Conservation (phyloP, 2,888 invertebrate genomes). For the Eupelmus urozonus region DNA sequence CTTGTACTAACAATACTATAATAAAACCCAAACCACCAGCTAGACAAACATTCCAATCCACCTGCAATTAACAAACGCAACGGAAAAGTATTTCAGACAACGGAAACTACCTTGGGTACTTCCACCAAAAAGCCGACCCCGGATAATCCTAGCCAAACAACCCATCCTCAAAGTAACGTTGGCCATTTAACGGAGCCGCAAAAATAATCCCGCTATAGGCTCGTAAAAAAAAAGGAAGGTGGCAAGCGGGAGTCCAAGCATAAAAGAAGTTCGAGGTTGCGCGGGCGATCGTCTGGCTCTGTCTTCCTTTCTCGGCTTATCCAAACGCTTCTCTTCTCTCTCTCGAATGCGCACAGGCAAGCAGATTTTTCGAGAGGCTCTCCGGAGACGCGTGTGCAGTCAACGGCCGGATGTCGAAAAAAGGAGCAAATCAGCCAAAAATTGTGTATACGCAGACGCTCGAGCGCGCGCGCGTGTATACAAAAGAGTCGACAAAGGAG, state of each 20-base stretch:
- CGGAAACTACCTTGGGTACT: no score
- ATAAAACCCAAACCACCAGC: no score
- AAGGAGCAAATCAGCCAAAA: slow-evolving; percentile 9
- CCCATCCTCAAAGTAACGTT: neutral
- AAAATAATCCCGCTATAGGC: slow-evolving; percentile 27
- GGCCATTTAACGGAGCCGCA: neutral
- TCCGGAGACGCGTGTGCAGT: slow-evolving; percentile 11
- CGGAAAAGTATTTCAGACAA: no score
- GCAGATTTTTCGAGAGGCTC: neutral
- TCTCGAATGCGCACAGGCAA: no score
- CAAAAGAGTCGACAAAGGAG: neutral
- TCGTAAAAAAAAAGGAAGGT: neutral
- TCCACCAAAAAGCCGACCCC: no score
- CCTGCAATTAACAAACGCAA: no score
- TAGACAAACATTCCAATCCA: no score
- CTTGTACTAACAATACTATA: no score
- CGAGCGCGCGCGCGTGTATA: neutral
- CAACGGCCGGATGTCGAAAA: slow-evolving; percentile 40
- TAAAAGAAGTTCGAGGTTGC: slow-evolving; percentile 5
- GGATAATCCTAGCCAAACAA: no score
- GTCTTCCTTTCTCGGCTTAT: no score
- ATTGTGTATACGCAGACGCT: neutral
- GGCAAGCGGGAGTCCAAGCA: neutral
- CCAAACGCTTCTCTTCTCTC: no score
- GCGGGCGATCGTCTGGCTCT: no score